These are phyloP conservation scores for Rousettus leschenaultii DNA, from an alignment of 2,113 vertebrate genomes.

Conservation along the genomic window DNA sequence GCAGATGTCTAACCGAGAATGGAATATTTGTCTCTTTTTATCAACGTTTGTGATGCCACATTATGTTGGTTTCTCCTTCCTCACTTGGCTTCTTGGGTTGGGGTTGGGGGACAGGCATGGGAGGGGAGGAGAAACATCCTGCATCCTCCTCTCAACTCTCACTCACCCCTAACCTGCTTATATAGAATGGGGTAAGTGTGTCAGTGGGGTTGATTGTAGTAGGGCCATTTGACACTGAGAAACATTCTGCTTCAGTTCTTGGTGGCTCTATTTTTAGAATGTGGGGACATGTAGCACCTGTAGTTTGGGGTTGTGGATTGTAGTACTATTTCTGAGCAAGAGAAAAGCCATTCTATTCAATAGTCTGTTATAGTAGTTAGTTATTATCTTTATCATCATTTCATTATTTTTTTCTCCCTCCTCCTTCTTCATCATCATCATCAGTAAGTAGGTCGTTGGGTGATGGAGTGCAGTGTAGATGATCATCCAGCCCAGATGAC, in stretches of 20 bases:
- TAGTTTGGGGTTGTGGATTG: neutral
- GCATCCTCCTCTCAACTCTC: neutral
- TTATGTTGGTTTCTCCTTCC: neutral
- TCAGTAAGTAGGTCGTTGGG: neutral
- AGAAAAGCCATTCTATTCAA: neutral
- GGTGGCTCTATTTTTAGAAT: neutral
- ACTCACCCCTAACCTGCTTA: neutral
- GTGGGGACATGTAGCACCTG: neutral
- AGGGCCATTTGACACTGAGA: neutral
- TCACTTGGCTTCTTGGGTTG: neutral
- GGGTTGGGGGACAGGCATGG: neutral
- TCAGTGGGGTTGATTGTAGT: neutral
- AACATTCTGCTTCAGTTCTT: neutral
- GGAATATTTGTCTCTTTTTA: neutral
- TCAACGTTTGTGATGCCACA: neutral
- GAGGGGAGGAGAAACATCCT: neutral
- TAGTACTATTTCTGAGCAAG: neutral
- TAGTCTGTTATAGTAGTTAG: neutral
- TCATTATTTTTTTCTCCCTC: neutral
- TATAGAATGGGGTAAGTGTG: neutral
- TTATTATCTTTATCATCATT: neutral
- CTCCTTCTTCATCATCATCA: neutral
- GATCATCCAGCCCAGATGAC: no score
- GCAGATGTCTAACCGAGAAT: neutral
- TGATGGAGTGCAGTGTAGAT: neutral